These are phyloP conservation scores for Corbicula japonica DNA, from an alignment of 2,888 invertebrate species.

Conservation along the genomic window DNA sequence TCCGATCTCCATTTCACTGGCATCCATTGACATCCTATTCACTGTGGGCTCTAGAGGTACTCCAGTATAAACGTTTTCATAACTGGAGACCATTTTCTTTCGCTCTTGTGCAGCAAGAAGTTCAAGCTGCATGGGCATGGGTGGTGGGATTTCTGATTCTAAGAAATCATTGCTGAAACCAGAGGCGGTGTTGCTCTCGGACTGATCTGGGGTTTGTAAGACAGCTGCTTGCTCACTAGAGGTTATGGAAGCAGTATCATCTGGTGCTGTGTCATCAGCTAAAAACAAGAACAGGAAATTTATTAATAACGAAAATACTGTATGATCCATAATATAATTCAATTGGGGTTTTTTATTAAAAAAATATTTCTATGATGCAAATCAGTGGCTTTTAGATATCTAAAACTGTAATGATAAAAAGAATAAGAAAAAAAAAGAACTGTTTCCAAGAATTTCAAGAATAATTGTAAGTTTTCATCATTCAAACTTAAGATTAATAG, in stretches of 20 bases:
- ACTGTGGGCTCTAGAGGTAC: constrained; percentile 73
- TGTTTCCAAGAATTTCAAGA: no score
- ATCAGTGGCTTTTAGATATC: no score
- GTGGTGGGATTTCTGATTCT: constrained; percentile 57
- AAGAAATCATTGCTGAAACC: constrained; percentile 75
- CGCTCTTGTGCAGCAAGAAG: constrained; percentile 58
- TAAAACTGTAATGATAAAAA: no score
- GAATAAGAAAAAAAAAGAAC: no score
- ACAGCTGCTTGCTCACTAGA: constrained; percentile 78
- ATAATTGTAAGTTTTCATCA: no score
- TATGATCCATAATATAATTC: no score
- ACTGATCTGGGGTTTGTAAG: constrained; percentile 83
- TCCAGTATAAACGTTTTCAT: constrained; percentile 79
- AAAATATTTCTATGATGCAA: no score
- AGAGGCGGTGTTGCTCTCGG: constrained; percentile 79
- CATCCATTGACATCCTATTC: constrained; percentile 73
- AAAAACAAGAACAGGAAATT: no score
- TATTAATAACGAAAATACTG: no score
- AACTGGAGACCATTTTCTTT: constrained; percentile 73
- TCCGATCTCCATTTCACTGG: constrained; percentile 81
- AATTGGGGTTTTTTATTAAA: no score
- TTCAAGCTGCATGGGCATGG: constrained; percentile 66
- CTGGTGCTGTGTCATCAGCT: no score
- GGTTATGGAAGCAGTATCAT: constrained; percentile 63
- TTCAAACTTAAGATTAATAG: no score